Evolutionary conservation across 2,888 invertebrate species (phyloP).

Genomic region (Scaptomyza tumidula): DNA sequence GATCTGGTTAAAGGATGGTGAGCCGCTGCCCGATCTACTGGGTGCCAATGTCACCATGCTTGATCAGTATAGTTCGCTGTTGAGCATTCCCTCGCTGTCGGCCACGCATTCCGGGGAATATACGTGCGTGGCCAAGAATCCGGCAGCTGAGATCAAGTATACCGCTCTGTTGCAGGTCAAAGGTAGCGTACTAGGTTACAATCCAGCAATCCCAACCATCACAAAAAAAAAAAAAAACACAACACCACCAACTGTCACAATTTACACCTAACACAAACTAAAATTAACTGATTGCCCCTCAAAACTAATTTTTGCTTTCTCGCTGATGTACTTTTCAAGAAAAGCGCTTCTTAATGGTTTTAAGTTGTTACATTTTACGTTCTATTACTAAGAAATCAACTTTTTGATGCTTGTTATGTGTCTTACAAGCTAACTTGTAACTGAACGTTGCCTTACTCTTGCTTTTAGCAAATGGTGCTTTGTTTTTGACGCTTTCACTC

Average conservation of each 20-base stretch:
- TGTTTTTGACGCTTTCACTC: slow-evolving; percentile 65
- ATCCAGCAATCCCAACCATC: slow-evolving; percentile 17
- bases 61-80: slow-evolving; percentile 91
- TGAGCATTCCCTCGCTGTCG: slow-evolving; percentile 91
- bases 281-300: slow-evolving; percentile 63
- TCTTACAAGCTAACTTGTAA: slow-evolving; percentile 48
- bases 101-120: slow-evolving; percentile 91
- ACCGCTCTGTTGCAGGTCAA: slow-evolving; percentile 92
- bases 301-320: slow-evolving; percentile 63
- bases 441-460: slow-evolving; percentile 69
- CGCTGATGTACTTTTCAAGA: slow-evolving; percentile 69
- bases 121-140: slow-evolving; percentile 91
- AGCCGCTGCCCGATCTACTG: slow-evolving; percentile 88
- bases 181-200: slow-evolving; percentile 87
- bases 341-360: slow-evolving; percentile 78
- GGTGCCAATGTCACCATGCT: slow-evolving; percentile 89
- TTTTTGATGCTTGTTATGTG: slow-evolving; percentile 52
- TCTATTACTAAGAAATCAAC: slow-evolving; percentile 49
- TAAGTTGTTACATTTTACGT: slow-evolving; percentile 60
- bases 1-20: slow-evolving; percentile 93
- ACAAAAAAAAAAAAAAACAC: neutral
- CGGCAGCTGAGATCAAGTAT: slow-evolving; percentile 91
- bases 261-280: slow-evolving; percentile 25
- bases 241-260: slow-evolving; percentile 21
- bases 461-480: slow-evolving; percentile 59